These are phyloP conservation scores for Volucella inflata DNA, from an alignment of 2,888 invertebrate species.

Conservation along the genomic window DNA sequence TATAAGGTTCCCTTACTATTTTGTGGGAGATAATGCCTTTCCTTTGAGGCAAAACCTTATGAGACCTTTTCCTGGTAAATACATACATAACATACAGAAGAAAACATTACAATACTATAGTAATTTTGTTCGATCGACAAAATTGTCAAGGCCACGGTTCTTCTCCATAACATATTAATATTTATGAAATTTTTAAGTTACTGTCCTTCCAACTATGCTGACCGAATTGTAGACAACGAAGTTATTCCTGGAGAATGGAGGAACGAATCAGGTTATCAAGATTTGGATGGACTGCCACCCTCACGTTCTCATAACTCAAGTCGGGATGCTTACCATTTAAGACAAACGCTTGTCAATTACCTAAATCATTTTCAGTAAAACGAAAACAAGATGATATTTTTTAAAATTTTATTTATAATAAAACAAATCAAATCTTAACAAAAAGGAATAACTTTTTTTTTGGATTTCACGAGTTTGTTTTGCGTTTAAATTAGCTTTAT, in stretches of 20 bases:
- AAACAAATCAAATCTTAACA: no score
- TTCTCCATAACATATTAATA: not conserved
- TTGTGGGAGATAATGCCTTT: no score
- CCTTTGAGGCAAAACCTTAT: not conserved
- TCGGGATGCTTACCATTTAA: not conserved
- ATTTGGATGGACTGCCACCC: not conserved
- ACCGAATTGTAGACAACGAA: conserved; percentile 4
- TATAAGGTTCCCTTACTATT: not conserved
- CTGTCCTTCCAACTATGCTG: not conserved
- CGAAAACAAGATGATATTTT: no score
- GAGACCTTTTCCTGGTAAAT: not conserved
- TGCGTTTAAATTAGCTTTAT: not conserved
- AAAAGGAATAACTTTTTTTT: not conserved
- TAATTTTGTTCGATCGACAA: not conserved
- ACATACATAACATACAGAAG: no score
- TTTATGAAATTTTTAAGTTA: not conserved
- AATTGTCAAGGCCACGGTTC: not conserved
- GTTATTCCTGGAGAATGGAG: not conserved
- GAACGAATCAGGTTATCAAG: not conserved
- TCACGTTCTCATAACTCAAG: not conserved
- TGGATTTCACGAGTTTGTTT: not conserved
- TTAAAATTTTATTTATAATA: not conserved
- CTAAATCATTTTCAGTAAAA: not conserved
- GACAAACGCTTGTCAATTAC: not conserved
- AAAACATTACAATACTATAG: not conserved